Conservation (phyloP, 2,888 invertebrate species). For the Orgyia antiqua region DNA sequence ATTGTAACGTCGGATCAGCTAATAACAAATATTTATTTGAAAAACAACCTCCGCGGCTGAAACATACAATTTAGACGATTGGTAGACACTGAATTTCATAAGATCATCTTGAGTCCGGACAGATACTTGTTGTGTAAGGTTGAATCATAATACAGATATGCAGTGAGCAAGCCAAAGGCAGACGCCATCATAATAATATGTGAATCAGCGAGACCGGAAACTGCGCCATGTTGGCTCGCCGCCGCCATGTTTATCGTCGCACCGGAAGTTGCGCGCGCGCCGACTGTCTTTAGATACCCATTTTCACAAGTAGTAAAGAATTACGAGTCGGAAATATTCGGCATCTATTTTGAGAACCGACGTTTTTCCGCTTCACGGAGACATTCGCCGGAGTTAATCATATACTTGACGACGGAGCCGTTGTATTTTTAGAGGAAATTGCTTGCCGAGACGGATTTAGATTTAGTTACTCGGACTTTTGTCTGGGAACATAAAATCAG, state of each 20-base stretch:
- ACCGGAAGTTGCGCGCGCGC: constrained; percentile 77
- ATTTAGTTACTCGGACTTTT: constrained; percentile 52
- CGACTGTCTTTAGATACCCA: constrained; percentile 65
- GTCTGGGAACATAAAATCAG: constrained; percentile 36
- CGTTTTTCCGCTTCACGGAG: constrained; percentile 72
- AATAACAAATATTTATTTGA: no score
- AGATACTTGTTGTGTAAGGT: constrained; percentile 63
- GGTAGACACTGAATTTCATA: constrained; percentile 50
- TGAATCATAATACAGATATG: constrained; percentile 74
- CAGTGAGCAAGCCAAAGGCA: constrained; percentile 66
- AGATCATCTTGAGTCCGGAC: constrained; percentile 53
- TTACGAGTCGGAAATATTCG: constrained; percentile 71
- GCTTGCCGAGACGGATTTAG: constrained; percentile 46
- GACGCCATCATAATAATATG: constrained; percentile 47
- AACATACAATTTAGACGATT: constrained; percentile 21
- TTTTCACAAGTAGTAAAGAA: constrained; percentile 61
- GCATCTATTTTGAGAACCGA: constrained; percentile 63
- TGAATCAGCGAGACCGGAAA: constrained; percentile 75
- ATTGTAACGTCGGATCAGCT: no score
- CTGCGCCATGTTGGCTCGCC: constrained; percentile 72
- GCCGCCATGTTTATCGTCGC: constrained; percentile 71
- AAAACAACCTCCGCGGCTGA: no score
- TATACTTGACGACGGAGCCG: constrained; percentile 58
- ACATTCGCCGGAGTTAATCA: constrained; percentile 67
- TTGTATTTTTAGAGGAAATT: constrained; percentile 62